Percentiles rank a stretch among this genome's conserved stretches.
Conservation (phyloP, 1,140 invertebrate species). For the Samia ricini region DNA sequence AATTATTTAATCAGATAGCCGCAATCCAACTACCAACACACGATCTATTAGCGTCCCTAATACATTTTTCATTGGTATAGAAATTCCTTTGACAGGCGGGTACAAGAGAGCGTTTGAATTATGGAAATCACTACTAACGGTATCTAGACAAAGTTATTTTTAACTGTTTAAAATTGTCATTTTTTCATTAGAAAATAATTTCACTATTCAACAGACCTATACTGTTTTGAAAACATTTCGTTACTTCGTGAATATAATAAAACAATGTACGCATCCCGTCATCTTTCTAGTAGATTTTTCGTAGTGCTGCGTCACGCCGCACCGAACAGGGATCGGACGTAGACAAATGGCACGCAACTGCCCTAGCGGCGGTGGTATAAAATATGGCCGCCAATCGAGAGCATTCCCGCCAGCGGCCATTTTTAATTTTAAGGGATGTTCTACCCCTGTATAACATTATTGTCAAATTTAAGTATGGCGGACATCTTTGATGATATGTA, state of each 20-base stretch:
- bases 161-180: not conserved
- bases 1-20: slow-evolving; percentile 11
- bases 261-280: slow-evolving; percentile 37
- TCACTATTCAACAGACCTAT: not conserved
- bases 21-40: not conserved
- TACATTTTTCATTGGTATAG: slow-evolving; percentile 9
- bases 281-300: slow-evolving; percentile 61
- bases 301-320: not conserved
- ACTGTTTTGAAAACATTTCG: not conserved
- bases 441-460: slow-evolving; percentile 44
- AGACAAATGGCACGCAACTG: slow-evolving; percentile 68
- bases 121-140: not conserved
- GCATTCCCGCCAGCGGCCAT: slow-evolving; percentile 60
- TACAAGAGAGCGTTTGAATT: slow-evolving; percentile 4
- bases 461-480: slow-evolving; percentile 13
- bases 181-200: not conserved
- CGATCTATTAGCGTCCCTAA: not conserved
- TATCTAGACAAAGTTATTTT: no score
- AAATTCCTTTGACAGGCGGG: slow-evolving; percentile 3
- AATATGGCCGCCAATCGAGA: slow-evolving; percentile 70
- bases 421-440: slow-evolving; percentile 74
- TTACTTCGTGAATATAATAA: not conserved
- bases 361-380: slow-evolving; percentile 66
- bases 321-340: slow-evolving; percentile 54
- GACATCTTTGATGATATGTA: slow-evolving; percentile 6